These are phyloP conservation scores for Ditula angustiorana DNA, from an alignment of 2,888 invertebrate genomes.

Conservation along the genomic window DNA sequence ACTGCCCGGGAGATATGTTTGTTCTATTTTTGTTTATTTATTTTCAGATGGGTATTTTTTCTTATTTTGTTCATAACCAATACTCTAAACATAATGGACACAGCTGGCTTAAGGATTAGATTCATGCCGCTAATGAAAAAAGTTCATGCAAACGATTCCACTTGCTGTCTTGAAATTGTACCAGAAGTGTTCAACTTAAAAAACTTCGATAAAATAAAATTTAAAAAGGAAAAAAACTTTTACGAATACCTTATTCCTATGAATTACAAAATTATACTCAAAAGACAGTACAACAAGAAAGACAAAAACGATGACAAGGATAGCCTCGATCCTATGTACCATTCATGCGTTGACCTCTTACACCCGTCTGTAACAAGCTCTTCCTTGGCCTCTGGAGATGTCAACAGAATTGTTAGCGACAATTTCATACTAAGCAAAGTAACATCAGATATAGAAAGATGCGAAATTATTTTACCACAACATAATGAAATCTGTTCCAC, in stretches of 20 bases:
- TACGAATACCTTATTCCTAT: slow-evolving; percentile 73
- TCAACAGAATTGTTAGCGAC: slow-evolving; percentile 64
- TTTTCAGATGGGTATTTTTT: slow-evolving; percentile 39
- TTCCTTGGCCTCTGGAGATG: slow-evolving; percentile 53
- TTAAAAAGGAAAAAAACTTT: slow-evolving; percentile 57
- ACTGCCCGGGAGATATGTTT: slow-evolving; percentile 9
- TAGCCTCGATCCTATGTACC: slow-evolving; percentile 58
- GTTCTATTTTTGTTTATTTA: slow-evolving; percentile 45
- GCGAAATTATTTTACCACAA: slow-evolving; percentile 36
- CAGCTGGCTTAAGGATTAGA: slow-evolving; percentile 65
- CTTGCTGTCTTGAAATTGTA: slow-evolving; percentile 70
- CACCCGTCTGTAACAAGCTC: slow-evolving; percentile 50
- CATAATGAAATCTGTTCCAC: slow-evolving; percentile 10
- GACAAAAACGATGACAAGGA: slow-evolving; percentile 10
- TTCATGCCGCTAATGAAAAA: slow-evolving; percentile 66
- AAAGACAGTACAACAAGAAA: slow-evolving; percentile 49
- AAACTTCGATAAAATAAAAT: slow-evolving; percentile 69
- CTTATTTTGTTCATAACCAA: slow-evolving; percentile 23
- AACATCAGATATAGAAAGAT: slow-evolving; percentile 42
- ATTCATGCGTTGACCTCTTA: slow-evolving; percentile 73
- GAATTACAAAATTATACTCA: slow-evolving; percentile 69
- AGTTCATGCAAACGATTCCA: slow-evolving; percentile 52
- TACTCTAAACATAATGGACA: slow-evolving; percentile 60
- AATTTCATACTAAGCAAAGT: slow-evolving; percentile 54
- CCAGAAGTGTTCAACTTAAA: slow-evolving; percentile 66